Evolutionary conservation across 2,113 vertebrate species (phyloP), one percentile per base, ranked within the genome.

Genomic region (Hippoglossus stenolepis): DNA sequence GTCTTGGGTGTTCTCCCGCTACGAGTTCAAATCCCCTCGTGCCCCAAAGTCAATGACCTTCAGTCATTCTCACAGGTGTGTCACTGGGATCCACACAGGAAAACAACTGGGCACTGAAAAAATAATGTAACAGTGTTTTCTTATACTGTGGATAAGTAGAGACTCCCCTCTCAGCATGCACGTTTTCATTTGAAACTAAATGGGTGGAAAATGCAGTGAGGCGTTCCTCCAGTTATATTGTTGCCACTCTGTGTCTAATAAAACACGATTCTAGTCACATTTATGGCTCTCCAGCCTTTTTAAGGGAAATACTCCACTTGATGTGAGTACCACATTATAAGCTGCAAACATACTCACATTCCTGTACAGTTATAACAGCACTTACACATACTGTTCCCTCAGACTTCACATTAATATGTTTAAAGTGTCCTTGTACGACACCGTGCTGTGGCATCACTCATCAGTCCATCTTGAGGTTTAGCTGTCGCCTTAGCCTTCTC

Each of bases 241-340:
- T 6, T 23, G 23, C 35, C 28, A 20, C 84, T 82, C 70, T 68
- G 49, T 21, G 18, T 73, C 65, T 47, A 77, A 86, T 89, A 87
- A 87, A 89, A 80, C 65, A 80, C 4, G 14, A 67, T 63, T 68
- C 77, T 70, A 62, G 80, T 79, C 83, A 85, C 73, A 73, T 90
- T 87, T 80, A 91, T 72, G 65, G 31, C 75, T 63, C 87, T 82
- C 84, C 49, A 20, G 84, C 10, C 77, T 70, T 80, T 11, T 77
- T 71, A 64, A 73, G 79, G 77, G 73, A 82, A 86, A 85, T 65
- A 56, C 56, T 79, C 40, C 69, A 78, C 63, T 59, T 66, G 77
- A 82, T 80, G 59, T 4, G 60, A 75, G n/a, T 35, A 21, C 65
- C 70, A 72, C 65, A 56, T 65, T 61, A 76, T 40, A 51, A 43